These are phyloP conservation scores for Ormyrus pomaceus DNA, from an alignment of 2,888 invertebrate genomes.

Conservation along the genomic window DNA sequence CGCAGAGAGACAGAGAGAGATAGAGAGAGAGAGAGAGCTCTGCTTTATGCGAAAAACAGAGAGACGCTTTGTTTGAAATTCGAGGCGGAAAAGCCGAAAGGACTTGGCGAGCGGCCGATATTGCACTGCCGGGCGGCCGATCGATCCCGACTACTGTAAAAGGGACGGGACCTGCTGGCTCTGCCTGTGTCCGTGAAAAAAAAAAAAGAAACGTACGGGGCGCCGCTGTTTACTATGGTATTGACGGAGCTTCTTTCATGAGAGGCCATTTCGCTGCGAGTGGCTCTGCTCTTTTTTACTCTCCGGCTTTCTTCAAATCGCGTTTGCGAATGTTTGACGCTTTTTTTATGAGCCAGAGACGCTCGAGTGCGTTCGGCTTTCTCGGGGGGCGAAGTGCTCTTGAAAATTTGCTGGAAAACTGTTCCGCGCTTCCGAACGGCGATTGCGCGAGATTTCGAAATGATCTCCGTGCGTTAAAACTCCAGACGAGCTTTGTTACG, in stretches of 20 bases:
- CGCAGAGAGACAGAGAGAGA: constrained; percentile 1
- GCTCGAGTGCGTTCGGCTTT: not conserved
- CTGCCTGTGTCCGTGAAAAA: no score
- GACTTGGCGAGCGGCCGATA: constrained; percentile 48
- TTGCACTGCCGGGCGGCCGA: constrained; percentile 1
- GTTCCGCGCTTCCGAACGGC: no score
- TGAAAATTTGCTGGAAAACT: not conserved
- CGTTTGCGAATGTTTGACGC: constrained; percentile 12
- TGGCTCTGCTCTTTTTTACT: constrained; percentile 25
- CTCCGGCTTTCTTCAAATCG: not conserved
- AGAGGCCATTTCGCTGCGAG: constrained; percentile 30
- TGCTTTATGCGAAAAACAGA: no score
- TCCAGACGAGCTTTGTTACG: no score
- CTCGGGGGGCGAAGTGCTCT: not conserved
- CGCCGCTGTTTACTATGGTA: constrained; percentile 33
- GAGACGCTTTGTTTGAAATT: constrained; percentile 42
- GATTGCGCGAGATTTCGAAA: no score
- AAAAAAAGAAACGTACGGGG: not conserved
- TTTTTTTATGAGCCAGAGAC: not conserved
- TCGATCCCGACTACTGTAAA: no score
- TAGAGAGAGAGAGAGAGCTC: not conserved
- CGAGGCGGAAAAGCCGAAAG: constrained; percentile 40
- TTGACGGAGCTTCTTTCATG: constrained; percentile 23
- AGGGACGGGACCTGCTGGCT: no score
- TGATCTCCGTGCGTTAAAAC: no score